phyloP scores from a whole-genome alignment of 2,113 vertebrate genomes.

The Ceyx melanurus region DNA sequence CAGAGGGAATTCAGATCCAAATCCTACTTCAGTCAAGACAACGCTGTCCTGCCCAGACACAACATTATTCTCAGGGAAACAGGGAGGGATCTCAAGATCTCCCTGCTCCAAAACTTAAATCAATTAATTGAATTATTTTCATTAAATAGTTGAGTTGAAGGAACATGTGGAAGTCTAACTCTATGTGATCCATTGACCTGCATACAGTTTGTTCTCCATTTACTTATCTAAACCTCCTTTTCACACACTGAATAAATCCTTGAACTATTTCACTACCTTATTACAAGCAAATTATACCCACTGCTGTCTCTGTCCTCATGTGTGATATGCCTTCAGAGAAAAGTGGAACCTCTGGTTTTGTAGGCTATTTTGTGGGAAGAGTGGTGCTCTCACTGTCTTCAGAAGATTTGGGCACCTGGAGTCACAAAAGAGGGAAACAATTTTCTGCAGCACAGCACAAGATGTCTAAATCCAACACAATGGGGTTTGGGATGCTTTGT shows the following conservation, averaged over 20 bases:
- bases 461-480: not conserved
- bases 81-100: not conserved
- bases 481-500: not conserved
- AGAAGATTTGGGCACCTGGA: not conserved
- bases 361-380: not conserved
- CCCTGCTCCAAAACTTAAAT: not conserved
- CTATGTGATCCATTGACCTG: not conserved
- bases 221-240: not conserved
- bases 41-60: accelerated
- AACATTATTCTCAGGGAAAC: not conserved
- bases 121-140: not conserved
- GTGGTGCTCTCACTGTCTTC: not conserved
- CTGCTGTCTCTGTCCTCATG: not conserved
- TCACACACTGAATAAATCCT: not conserved
- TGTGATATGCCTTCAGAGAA: not conserved
- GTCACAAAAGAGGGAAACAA: not conserved
- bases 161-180: not conserved
- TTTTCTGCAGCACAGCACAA: not conserved
- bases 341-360: not conserved
- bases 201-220: not conserved
- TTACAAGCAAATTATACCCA: not conserved
- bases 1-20: not conserved
- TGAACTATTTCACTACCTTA: not conserved
- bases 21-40: not conserved
- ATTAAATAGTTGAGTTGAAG: not conserved